Conservation (phyloP, 1,140 invertebrate species). For the Pectinophora gossypiella region DNA sequence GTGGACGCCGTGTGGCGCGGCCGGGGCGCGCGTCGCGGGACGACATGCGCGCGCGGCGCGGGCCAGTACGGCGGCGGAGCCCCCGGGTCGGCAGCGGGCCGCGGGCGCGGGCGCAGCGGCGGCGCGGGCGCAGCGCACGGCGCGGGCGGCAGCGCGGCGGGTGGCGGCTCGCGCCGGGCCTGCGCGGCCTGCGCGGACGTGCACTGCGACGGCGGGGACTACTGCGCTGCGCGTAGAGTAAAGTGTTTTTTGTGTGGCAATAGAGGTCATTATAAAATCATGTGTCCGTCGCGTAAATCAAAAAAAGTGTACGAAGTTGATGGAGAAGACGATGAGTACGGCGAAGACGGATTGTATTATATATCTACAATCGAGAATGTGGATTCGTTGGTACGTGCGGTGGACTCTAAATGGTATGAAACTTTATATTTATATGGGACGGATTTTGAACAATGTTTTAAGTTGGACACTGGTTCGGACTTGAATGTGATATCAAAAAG, state of each 20-base stretch:
- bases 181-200: background rate
- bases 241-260: conserved; percentile 4
- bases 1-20: background rate
- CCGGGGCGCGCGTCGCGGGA: background rate
- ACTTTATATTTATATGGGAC: background rate
- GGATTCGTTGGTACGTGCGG: background rate
- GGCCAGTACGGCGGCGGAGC: background rate
- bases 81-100: background rate
- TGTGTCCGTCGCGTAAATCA: background rate
- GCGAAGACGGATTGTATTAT: conserved; percentile 3
- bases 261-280: conserved; percentile 6
- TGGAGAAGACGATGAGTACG: background rate
- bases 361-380: background rate
- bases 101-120: background rate
- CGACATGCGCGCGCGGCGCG: background rate
- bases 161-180: background rate
- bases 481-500: conserved; percentile 1
- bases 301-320: conserved; percentile 3
- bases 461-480: conserved; percentile 6
- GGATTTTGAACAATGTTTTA: background rate
- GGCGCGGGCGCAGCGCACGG: background rate
- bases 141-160: background rate
- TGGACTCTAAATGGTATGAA: conserved; percentile 6
- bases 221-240: background rate
- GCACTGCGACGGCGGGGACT: background rate